These are phyloP conservation scores for Deilephila elpenor DNA, from an alignment of 2,888 invertebrate species.

Conservation along the genomic window DNA sequence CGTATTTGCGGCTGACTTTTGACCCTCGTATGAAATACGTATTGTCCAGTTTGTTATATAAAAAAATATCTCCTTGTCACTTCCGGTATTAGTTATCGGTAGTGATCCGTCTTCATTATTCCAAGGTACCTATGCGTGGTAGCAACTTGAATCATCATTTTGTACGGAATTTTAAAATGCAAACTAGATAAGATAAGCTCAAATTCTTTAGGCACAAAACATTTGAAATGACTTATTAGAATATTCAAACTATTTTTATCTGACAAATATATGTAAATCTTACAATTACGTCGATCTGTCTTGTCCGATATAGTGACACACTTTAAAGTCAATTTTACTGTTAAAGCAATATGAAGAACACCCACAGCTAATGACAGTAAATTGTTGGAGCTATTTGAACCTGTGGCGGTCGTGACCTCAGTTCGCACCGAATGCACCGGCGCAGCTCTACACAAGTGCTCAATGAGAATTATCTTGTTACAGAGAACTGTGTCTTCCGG, in stretches of 20 bases:
- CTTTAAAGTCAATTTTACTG: conserved; percentile 3
- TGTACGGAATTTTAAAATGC: no score
- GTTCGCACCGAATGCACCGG: conserved; percentile 41
- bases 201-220: no score
- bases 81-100: no score
- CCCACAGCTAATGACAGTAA: background rate
- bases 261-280: no score
- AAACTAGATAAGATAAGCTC: no score
- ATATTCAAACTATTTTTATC: no score
- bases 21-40: background rate
- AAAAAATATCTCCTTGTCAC: background rate
- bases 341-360: conserved; percentile 2
- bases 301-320: background rate
- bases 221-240: no score
- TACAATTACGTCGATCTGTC: no score
- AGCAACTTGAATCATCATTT: no score
- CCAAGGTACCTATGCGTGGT: no score
- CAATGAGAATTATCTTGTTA: conserved; percentile 45
- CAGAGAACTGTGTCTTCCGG: conserved; percentile 45
- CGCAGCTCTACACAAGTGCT: conserved; percentile 35
- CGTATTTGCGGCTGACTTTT: conserved; percentile 6
- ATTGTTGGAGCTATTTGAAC: conserved; percentile 35
- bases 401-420: conserved; percentile 38
- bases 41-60: background rate
- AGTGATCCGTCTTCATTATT: no score